Evolutionary conservation across 30 jellyfish, hydroid and myxozoan species (phyloP), one percentile per base, ranked within the genome.

Genomic region (Pelagia noctiluca): DNA sequence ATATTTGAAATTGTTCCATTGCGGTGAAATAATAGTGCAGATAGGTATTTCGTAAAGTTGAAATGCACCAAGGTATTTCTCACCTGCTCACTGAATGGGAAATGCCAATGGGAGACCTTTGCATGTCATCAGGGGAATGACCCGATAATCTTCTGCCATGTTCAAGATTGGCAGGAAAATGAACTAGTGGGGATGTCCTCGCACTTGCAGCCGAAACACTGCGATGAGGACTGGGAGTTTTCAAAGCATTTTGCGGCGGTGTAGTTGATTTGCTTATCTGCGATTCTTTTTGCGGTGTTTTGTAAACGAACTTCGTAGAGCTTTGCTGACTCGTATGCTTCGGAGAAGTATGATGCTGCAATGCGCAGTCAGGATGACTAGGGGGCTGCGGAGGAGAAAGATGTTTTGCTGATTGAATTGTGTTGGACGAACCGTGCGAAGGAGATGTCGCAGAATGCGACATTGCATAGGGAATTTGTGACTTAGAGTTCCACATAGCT

Each of bases 41-140:
- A n/a, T n/a, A n/a, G n/a, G n/a, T n/a, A n/a, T n/a, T n/a, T n/a
- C n/a, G n/a, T n/a, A n/a, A n/a, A n/a, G n/a, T 8, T 11, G 24
- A 60, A 8, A 7, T 23, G 29, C 11, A 23, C 7, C 13, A 11
- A 60, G 24, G 28, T 7, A 4, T 24, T 22, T 34, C 82, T 33
- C 4, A 82, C 92, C 92, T 82, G 80, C 86, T 82, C 2, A 82
- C 65, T 22, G 92, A 82, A 34, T 82, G 82, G 11, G 92, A 69
- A 12, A 82, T 36, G 26, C 63, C 85, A 29, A 13, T 37, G 32
- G 65, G 92, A 12, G 76, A 34, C 1, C 64, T 31, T 47, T 78
- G 60, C 66, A 50, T 29, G 8, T 65, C 83, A 4, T 82, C 92
- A 0, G 85, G 86, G 30, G 92, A 82, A 82, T 81, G 91, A 66